Base-by-base conservation (phyloP, 2,888 invertebrate genomes). In the Sinentomon sp. region DNA sequence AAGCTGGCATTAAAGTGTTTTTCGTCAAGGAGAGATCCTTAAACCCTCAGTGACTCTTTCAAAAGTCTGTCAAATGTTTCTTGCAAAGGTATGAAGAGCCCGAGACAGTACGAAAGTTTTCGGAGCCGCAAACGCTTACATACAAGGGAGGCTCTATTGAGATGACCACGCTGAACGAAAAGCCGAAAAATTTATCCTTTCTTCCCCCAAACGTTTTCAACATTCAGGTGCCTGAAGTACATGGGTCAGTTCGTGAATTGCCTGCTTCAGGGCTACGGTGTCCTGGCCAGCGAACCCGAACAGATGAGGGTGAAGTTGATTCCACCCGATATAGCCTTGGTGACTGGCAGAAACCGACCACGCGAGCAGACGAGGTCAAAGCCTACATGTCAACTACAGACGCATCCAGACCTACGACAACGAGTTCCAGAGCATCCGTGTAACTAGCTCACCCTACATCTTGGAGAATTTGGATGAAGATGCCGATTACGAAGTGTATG, bases 161-260 rank as follows among this genome's bases (percentile, higher is more conserved):
- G n/a, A n/a, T n/a, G n/a, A n/a, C n/a, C n/a, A n/a, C n/a, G n/a
- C n/a, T n/a, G n/a, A n/a, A n/a, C n/a, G n/a, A n/a, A n/a, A n/a
- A n/a, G n/a, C n/a, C n/a, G n/a, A n/a, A n/a, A n/a, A n/a, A n/a
- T n/a, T n/a, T n/a, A n/a, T n/a, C n/a, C n/a, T n/a, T n/a, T n/a
- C n/a, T n/a, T n/a, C n/a, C n/a, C n/a, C n/a, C n/a, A n/a, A n/a
- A n/a, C n/a, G n/a, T n/a, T n/a, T n/a, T n/a, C n/a, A n/a, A n/a
- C n/a, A n/a, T n/a, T n/a, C 44, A 68, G 69, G 48, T 78, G 78
- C 49, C 60, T 80, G 36, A 68, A 73, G 36, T 75, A 70, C 53
- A 77, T 78, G 71, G 61, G 62, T 5, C 68, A 72, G 25, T 76
- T 75, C 55, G 68, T 70, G 25, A 76, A 70, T 56, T 78, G 78